Base-by-base conservation (phyloP, 2,888 invertebrate genomes). In the Leuctra nigra region DNA sequence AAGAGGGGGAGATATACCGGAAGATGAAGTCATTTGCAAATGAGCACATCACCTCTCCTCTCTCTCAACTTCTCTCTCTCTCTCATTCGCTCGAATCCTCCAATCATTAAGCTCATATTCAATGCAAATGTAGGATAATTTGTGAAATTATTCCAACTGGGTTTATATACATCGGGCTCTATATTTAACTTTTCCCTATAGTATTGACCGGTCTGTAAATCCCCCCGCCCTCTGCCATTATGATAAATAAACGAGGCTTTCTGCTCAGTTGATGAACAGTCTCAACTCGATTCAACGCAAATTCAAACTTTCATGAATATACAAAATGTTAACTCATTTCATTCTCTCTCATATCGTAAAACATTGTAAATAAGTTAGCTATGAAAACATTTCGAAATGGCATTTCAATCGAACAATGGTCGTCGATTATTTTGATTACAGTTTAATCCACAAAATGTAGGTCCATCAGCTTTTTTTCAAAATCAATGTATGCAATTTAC, bases 51-150 rank as follows among this genome's bases (percentile, higher is more conserved):
- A 55, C 52, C 53, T 54, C 41, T 24, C n/a, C 29, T 23, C 33
- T 41, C 22, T 14, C 24, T 41, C 53, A n/a, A n/a, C n/a, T n/a
- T 33, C 52, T 41, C 41, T 14, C n/a, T 52, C 41, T 38, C 57
- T 52, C 44, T 22, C 29, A 24, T 14, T 7, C 25, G 35, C 52
- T 23, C 24, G 46, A 18, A 55, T 38, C 55, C 23, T 14, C 53
- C 38, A 58, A 52, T 58, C 58, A 58, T 61, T 58, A 61, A 70
- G 70, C 70, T 69, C 70, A 72, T 71, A 72, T 72, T 72, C 72
- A 70, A 67, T 63, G 68, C 68, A 55, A 56, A 60, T 53, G 54
- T 39, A 47, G 70, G 69, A 72, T 70, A 70, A 72, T 72, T 71
- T 68, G 68, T 61, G 67, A 66, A 69, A 70, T 70, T 69, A 70